Evolutionary conservation across 1,140 invertebrate genomes (phyloP).

Genomic region (Camponotus floridanus): DNA sequence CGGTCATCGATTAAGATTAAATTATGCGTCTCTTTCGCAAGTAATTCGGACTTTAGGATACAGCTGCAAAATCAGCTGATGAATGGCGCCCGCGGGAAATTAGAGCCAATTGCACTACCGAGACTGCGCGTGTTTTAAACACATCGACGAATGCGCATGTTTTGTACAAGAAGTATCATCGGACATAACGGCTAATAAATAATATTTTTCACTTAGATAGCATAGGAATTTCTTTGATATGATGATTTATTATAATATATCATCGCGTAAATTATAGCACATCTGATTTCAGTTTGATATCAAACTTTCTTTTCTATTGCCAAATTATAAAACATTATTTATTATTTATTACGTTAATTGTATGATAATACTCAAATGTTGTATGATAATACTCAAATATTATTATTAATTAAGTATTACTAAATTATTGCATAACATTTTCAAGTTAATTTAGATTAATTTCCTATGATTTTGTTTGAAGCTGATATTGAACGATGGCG

Average conservation of each 20-base stretch:
- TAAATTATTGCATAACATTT: not conserved
- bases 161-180: constrained; percentile 45
- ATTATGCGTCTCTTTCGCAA: constrained; percentile 69
- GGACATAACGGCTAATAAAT: constrained; percentile 46
- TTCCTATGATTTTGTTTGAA: not conserved
- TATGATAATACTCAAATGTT: not conserved
- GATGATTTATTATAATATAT: not conserved
- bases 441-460: constrained; percentile 8
- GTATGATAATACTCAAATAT: not conserved
- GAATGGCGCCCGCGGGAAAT: constrained; percentile 72
- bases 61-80: constrained; percentile 68
- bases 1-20: constrained; percentile 69
- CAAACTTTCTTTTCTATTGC: not conserved
- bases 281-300: not conserved
- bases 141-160: constrained; percentile 60
- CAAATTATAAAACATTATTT: not conserved
- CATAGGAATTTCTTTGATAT: constrained; percentile 36
- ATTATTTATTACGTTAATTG: not conserved
- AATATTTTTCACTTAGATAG: constrained; percentile 62
- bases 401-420: not conserved
- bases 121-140: constrained; percentile 71
- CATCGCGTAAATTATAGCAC: too few relatives aligned
- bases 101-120: constrained; percentile 70
- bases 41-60: constrained; percentile 69
- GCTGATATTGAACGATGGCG: not conserved